phyloP scores from a whole-genome alignment of 2,888 invertebrate genomes.

The Atethmia centrago region DNA sequence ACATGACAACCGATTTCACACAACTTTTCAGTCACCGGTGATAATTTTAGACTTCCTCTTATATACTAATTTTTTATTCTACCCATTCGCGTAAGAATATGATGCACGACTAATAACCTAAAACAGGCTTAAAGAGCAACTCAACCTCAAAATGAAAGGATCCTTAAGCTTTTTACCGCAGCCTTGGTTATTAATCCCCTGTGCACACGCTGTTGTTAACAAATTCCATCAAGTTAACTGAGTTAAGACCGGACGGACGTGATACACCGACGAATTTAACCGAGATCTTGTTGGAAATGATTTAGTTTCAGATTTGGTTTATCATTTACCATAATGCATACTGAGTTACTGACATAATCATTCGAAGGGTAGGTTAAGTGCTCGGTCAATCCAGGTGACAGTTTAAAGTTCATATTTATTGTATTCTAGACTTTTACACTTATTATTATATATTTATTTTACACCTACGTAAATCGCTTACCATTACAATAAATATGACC shows the following conservation, averaged over 20 bases:
- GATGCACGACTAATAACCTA: slow-evolving; percentile 9
- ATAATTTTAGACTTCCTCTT: not conserved
- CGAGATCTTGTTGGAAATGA: slow-evolving; percentile 27
- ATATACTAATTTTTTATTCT: not conserved
- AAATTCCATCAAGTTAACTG: slow-evolving; percentile 65
- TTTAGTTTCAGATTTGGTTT: not conserved
- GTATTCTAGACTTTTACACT: too few species aligned
- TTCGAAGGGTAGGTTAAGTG: too few species aligned
- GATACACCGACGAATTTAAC: slow-evolving; percentile 20
- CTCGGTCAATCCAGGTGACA: too few species aligned
- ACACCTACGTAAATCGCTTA: too few species aligned
- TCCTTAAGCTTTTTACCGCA: slow-evolving; percentile 61
- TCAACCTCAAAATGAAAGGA: slow-evolving; percentile 52
- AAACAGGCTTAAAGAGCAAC: slow-evolving; percentile 35
- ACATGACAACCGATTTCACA: not conserved
- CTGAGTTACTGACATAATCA: not conserved
- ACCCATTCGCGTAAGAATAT: not conserved
- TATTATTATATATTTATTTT: too few species aligned
- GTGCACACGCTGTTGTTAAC: slow-evolving; percentile 53
- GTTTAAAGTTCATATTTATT: too few species aligned
- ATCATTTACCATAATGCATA: not conserved
- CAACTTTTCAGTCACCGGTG: not conserved
- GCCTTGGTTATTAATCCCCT: slow-evolving; percentile 56
- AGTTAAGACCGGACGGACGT: slow-evolving; percentile 44
- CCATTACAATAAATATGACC: too few species aligned